phyloP scores from a whole-genome alignment of 2,888 invertebrate genomes.

The Apotomis turbidana region DNA sequence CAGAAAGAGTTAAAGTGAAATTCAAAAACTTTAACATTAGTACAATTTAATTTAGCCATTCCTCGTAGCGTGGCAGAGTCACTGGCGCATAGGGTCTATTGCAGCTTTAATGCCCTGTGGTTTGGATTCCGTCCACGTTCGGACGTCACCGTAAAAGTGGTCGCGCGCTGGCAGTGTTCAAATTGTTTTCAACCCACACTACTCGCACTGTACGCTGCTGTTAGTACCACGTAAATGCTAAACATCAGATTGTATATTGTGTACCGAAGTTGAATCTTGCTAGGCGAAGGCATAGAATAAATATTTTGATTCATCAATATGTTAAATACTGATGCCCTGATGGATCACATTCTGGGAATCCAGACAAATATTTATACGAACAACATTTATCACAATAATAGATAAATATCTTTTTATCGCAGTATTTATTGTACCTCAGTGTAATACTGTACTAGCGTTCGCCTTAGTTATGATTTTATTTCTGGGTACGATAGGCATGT shows the following conservation, averaged over 20 bases:
- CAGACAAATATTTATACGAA: no score
- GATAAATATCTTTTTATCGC: no score
- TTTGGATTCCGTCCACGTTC: slow-evolving; percentile 76
- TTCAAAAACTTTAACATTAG: no score
- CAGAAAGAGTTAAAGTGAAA: no score
- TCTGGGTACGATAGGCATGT: background rate
- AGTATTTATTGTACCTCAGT: no score
- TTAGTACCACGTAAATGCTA: slow-evolving; percentile 47
- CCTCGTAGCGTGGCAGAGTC: slow-evolving; percentile 55
- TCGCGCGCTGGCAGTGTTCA: slow-evolving; percentile 62
- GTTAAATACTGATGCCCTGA: no score
- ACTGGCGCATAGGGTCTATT: slow-evolving; percentile 67
- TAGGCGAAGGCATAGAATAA: background rate
- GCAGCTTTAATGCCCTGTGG: slow-evolving; percentile 73
- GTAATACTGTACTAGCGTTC: no score
- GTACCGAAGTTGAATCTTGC: background rate
- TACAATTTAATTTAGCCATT: slow-evolving; percentile 52
- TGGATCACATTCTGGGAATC: no score
- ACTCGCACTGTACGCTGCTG: slow-evolving; percentile 61
- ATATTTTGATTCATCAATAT: no score
- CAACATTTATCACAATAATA: no score
- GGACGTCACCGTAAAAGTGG: slow-evolving; percentile 72
- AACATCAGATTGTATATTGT: slow-evolving; percentile 12
- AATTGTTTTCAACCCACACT: slow-evolving; percentile 69
- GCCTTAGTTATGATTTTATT: background rate